Conservation (phyloP, 1,140 invertebrate genomes). For the Cyclargus thomasi region DNA sequence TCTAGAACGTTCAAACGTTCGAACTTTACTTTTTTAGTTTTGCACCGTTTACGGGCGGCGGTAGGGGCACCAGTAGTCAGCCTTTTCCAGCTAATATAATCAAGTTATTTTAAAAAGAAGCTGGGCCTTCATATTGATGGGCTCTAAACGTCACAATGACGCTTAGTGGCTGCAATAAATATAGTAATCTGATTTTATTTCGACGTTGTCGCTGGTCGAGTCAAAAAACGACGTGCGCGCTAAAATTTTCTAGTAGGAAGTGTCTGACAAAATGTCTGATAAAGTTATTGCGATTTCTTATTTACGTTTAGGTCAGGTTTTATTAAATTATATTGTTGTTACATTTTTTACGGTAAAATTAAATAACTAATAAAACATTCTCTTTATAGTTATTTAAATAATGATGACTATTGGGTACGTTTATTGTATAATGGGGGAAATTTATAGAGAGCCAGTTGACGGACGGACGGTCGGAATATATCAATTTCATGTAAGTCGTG, state of each 20-base stretch:
- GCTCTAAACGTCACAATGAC: too few relatives aligned
- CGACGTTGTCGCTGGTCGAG: not conserved
- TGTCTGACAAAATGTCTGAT: not conserved
- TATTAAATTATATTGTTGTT: constrained; percentile 4
- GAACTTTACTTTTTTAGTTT: not conserved
- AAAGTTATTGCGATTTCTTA: constrained; percentile 8
- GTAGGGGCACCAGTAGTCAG: too few relatives aligned
- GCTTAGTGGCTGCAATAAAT: too few relatives aligned
- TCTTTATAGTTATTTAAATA: constrained; percentile 20
- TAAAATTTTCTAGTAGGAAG: too few relatives aligned
- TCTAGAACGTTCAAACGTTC: not conserved
- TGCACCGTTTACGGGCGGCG: not conserved
- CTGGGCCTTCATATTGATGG: too few relatives aligned
- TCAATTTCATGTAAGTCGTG: too few relatives aligned
- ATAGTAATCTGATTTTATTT: not conserved
- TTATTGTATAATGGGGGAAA: too few relatives aligned
- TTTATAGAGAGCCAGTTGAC: too few relatives aligned
- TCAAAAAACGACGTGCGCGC: too few relatives aligned
- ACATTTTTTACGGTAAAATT: not conserved
- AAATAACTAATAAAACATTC: constrained; percentile 4
- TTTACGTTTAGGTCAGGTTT: not conserved
- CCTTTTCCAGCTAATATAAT: too few relatives aligned
- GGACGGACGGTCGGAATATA: too few relatives aligned
- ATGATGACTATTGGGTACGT: constrained; percentile 15
- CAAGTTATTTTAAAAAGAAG: too few relatives aligned